Evolutionary conservation across 1,140 invertebrate genomes (phyloP).

Genomic region (Nilaparvata lugens): DNA sequence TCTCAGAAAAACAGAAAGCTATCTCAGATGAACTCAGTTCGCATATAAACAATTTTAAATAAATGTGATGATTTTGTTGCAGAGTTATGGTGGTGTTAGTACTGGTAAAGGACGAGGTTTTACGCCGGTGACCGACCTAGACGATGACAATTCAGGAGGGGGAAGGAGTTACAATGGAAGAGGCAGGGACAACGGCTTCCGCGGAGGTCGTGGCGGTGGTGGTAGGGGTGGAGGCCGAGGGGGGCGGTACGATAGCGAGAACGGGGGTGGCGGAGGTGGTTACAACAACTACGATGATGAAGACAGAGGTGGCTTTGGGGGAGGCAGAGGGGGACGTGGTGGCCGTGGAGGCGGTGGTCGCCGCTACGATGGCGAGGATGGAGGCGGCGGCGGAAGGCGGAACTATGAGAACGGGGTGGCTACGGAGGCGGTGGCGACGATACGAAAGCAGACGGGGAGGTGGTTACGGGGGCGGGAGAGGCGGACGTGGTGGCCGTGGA

Average conservation of each 20-base stretch:
- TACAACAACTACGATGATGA: too few relatives aligned
- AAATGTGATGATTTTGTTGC: too few relatives aligned
- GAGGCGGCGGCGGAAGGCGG: background rate
- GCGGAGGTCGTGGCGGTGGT: conserved; percentile 20
- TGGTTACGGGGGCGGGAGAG: conserved; percentile 17
- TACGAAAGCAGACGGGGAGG: conserved; percentile 14
- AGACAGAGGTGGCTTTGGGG: background rate
- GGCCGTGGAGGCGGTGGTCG: background rate
- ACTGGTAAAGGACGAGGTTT: conserved; percentile 23
- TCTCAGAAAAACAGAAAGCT: too few relatives aligned
- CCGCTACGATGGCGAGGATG: background rate
- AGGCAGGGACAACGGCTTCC: conserved; percentile 10
- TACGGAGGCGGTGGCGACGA: background rate
- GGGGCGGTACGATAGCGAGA: background rate
- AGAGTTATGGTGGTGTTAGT: background rate
- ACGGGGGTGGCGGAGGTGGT: background rate
- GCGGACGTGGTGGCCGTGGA: conserved; percentile 12
- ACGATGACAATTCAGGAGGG: conserved; percentile 10
- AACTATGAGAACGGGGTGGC: background rate
- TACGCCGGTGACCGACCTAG: conserved; percentile 17
- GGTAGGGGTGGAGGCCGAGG: background rate
- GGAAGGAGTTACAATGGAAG: background rate
- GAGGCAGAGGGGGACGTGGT: conserved; percentile 4
- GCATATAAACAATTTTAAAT: too few relatives aligned
- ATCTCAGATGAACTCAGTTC: too few relatives aligned